Conservation (phyloP, 2,113 vertebrate genomes). For the Hippocampus abdominalis region DNA sequence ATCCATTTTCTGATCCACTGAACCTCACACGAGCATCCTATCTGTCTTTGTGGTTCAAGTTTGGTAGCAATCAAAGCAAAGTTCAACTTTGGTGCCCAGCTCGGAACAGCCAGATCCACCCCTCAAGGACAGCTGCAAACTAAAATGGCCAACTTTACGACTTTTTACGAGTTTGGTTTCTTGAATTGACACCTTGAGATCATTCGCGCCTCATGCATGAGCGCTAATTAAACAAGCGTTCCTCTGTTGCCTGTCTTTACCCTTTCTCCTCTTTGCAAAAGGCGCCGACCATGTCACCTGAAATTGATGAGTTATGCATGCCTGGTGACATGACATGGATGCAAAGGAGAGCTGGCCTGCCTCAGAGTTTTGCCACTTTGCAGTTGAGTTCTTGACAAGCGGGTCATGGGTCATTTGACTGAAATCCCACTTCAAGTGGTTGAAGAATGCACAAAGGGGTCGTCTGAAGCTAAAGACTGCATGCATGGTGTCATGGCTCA, state of each 20-base stretch:
- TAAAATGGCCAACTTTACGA: not conserved
- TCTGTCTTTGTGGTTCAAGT: not conserved
- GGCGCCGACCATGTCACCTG: not conserved
- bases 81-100: not conserved
- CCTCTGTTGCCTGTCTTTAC: not conserved
- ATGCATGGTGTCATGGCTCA: constrained; percentile 17
- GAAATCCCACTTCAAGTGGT: constrained; percentile 22
- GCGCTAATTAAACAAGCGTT: constrained; percentile 1
- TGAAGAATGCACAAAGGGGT: constrained; percentile 10
- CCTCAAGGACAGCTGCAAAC: not conserved
- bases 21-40: not conserved
- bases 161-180: not conserved
- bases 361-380: constrained; percentile 27
- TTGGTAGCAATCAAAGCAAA: not conserved
- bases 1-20: too few relatives aligned
- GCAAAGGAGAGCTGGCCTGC: constrained; percentile 44
- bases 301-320: not conserved
- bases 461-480: constrained; percentile 12
- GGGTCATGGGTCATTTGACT: constrained; percentile 37
- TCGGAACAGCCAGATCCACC: not conserved
- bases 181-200: not conserved
- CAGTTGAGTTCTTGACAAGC: constrained; percentile 31
- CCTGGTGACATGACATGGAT: constrained; percentile 11
- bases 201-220: not conserved
- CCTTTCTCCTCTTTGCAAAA: constrained; percentile 2